Conservation (phyloP, 1,140 invertebrate species). For the Dinoponera quadriceps region DNA sequence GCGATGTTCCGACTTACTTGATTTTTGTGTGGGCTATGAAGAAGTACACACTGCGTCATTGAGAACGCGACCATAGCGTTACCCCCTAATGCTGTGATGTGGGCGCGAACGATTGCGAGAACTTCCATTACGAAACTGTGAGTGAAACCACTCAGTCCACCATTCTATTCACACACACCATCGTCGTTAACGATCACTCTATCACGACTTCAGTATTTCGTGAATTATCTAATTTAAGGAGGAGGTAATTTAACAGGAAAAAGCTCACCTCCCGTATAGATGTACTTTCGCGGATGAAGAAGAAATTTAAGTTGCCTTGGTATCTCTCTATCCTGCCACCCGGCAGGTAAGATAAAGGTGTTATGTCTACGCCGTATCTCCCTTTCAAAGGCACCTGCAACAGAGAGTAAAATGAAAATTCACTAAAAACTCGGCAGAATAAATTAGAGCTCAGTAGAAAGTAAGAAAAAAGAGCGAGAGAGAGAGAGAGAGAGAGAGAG, state of each 20-base stretch:
- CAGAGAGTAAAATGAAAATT: not conserved
- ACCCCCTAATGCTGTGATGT: conserved; percentile 96
- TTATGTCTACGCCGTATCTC: conserved; percentile 93
- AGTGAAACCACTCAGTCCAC: conserved; percentile 96
- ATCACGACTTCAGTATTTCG: not conserved
- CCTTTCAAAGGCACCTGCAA: conserved; percentile 88
- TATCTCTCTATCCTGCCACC: conserved; percentile 94
- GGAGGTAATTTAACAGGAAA: too few species aligned
- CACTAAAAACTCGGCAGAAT: not conserved
- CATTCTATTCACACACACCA: conserved; percentile 86
- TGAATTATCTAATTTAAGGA: too few species aligned
- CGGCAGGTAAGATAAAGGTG: conserved; percentile 93
- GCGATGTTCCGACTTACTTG: conserved; percentile 88
- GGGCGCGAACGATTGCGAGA: conserved; percentile 95
- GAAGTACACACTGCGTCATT: conserved; percentile 95
- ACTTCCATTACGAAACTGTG: conserved; percentile 97
- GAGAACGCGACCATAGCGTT: conserved; percentile 98
- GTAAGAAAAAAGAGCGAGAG: not conserved
- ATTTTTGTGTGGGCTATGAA: conserved; percentile 98
- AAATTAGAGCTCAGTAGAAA: not conserved
- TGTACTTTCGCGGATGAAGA: conserved; percentile 97
- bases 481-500: not conserved
- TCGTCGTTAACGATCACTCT: conserved; percentile 24
- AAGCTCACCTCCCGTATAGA: conserved; percentile 93
- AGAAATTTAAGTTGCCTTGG: conserved; percentile 97